Evolutionary conservation across 2,113 vertebrate genomes (phyloP), one percentile per base, ranked within the genome.

Genomic region (Cyprinus carpio): DNA sequence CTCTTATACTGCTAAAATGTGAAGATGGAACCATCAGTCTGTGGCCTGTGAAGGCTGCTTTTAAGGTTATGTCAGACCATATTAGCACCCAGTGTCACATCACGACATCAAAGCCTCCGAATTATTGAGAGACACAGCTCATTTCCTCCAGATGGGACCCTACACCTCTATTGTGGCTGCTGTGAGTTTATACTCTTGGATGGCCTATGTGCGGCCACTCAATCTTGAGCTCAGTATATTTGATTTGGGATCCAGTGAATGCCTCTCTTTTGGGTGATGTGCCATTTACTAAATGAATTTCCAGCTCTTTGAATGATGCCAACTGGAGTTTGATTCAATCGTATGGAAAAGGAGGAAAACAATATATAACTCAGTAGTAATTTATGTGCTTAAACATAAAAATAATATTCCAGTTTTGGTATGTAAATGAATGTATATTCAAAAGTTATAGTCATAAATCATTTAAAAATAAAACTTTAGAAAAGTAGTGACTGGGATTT

Each of bases 91-190:
- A 43, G 58, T 43, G 71, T 46, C 71, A 7, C 23, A 74, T 74
- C 37, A 7, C 71, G 25, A 80, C 77, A 64, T 27, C 77, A 80
- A 64, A 80, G 58, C 29, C 58, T 80, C 18, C 23, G n/a, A 60
- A 60, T 79, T 40, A 64, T 40, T 80, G 15, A 64, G n/a, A 80
- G 15, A 34, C 58, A 18, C n/a, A 40, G 58, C 58, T 58, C 23
- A 64, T n/a, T 80, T 27, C n/a, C 23, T 25, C n/a, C 58, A 80
- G 77, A 80, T 25, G 77, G 34, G 34, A 80, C 23, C 58, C 6
- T 64, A 20, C 31, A 4, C 20, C 6, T 58, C 51, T 37, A 40
- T 58, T 56, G 18, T 0, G 16, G 16, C 27, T 56, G 18, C 54
- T 40, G 11, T n/a, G 31, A 16, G 76, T 58, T 79, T 79, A 60